A percentile compares a stretch with the other conserved stretches of the same genome.
Conservation (phyloP, 2,797 vertebrate species). For the Coracias cyanogaster region DNA sequence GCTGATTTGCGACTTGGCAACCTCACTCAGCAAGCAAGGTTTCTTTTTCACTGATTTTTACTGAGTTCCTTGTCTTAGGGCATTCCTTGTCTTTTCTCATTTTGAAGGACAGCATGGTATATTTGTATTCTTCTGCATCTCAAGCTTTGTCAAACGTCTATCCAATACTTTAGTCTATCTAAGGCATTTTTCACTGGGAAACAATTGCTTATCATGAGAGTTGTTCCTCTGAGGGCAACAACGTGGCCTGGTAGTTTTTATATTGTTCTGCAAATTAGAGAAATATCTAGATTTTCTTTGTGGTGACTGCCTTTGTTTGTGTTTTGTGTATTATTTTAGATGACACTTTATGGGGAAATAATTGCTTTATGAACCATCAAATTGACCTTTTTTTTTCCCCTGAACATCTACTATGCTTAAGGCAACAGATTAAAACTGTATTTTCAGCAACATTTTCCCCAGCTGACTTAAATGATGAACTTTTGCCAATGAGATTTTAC, state of each 20-base stretch:
- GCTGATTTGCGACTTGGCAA: background rate
- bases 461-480: background rate
- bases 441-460: slow-evolving; percentile 35
- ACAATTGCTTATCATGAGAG: background rate
- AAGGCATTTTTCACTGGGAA: background rate
- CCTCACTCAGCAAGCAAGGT: background rate
- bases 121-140: background rate
- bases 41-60: background rate
- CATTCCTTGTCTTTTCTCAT: background rate
- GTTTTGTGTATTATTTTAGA: background rate
- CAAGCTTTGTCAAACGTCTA: background rate
- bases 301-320: background rate
- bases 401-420: slow-evolving; percentile 58
- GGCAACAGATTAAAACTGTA: slow-evolving; percentile 74
- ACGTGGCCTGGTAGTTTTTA: background rate
- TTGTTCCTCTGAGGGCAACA: background rate
- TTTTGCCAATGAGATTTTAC: slow-evolving; percentile 1
- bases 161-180: background rate
- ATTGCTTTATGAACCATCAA: slow-evolving; percentile 9
- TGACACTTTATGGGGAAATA: background rate
- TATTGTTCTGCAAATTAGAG: background rate
- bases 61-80: background rate
- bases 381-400: background rate
- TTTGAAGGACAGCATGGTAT: background rate
- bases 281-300: background rate